phyloP scores from a whole-genome alignment of 2,113 vertebrate genomes.

The Mustela nigripes region DNA sequence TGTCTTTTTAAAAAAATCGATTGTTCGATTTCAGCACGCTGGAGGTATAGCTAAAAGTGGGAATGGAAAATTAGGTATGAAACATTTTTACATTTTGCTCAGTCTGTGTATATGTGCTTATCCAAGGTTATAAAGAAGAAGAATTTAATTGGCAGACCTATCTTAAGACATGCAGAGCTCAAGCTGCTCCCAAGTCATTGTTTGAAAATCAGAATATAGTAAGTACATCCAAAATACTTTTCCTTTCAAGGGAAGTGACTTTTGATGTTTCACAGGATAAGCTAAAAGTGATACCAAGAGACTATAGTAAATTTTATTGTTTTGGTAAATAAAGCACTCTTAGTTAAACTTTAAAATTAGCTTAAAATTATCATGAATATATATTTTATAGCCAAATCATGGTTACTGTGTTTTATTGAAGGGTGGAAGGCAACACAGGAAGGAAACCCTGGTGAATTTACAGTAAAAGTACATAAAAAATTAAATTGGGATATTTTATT shows the following conservation, averaged over 20 bases:
- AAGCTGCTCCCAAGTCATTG: slow-evolving; percentile 92
- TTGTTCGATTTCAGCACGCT: background rate
- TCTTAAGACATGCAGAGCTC: slow-evolving; percentile 92
- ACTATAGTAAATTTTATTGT: slow-evolving; percentile 50
- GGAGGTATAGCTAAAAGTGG: background rate
- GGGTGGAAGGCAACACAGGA: slow-evolving; percentile 2
- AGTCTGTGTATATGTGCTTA: slow-evolving; percentile 6
- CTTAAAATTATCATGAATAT: slow-evolving; percentile 47
- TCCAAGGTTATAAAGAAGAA: slow-evolving; percentile 91
- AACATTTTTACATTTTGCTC: background rate
- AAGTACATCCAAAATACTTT: slow-evolving; percentile 78
- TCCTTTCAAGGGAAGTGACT: slow-evolving; percentile 2
- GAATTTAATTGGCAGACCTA: slow-evolving; percentile 93
- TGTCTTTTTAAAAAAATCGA: slow-evolving; percentile 18
- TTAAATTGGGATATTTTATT: background rate
- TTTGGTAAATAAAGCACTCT: slow-evolving; percentile 45
- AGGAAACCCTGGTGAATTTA: slow-evolving; percentile 42
- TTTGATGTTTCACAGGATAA: slow-evolving; percentile 40
- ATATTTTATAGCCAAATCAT: background rate
- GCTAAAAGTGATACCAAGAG: slow-evolving; percentile 49
- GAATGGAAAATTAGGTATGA: background rate
- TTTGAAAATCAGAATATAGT: slow-evolving; percentile 95
- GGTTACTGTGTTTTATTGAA: background rate
- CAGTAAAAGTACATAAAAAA: slow-evolving; percentile 8
- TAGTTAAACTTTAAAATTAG: slow-evolving; percentile 69